These are phyloP conservation scores for Guaruba guarouba DNA, from an alignment of 2,113 vertebrate species.

Conservation along the genomic window DNA sequence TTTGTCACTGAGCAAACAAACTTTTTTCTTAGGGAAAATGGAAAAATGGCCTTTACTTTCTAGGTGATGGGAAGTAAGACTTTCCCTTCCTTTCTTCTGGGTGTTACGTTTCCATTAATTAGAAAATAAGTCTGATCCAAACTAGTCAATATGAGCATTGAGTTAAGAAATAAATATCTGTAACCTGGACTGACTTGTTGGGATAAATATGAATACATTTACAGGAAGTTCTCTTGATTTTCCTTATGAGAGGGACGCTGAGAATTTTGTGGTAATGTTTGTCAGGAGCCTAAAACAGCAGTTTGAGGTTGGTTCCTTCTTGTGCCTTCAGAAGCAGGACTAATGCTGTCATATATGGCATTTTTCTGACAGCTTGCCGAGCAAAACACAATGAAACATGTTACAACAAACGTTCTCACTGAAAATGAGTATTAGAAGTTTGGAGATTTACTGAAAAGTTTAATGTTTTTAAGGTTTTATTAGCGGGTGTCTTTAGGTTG, in stretches of 20 bases:
- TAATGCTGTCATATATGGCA: not conserved
- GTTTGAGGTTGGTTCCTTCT: not conserved
- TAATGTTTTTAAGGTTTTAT: not conserved
- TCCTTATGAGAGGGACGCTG: not conserved
- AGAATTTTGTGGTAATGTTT: not conserved
- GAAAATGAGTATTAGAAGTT: not conserved
- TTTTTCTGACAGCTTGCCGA: not conserved
- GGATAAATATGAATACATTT: not conserved
- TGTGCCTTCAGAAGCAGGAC: not conserved
- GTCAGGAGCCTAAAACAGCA: not conserved
- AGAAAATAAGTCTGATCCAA: not conserved
- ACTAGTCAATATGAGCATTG: not conserved
- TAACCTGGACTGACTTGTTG: not conserved
- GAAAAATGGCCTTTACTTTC: not conserved
- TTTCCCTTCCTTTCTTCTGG: not conserved
- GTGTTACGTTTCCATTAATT: not conserved
- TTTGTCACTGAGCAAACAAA: not conserved
- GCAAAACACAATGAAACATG: not conserved
- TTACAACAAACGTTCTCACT: not conserved
- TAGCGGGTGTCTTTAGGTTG: not conserved
- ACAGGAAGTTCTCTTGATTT: not conserved
- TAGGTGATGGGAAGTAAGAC: not conserved
- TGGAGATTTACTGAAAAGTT: not conserved
- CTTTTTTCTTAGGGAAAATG: not conserved
- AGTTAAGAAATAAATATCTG: not conserved